Conservation (phyloP, 2,113 vertebrate genomes). For the Progne subis region DNA sequence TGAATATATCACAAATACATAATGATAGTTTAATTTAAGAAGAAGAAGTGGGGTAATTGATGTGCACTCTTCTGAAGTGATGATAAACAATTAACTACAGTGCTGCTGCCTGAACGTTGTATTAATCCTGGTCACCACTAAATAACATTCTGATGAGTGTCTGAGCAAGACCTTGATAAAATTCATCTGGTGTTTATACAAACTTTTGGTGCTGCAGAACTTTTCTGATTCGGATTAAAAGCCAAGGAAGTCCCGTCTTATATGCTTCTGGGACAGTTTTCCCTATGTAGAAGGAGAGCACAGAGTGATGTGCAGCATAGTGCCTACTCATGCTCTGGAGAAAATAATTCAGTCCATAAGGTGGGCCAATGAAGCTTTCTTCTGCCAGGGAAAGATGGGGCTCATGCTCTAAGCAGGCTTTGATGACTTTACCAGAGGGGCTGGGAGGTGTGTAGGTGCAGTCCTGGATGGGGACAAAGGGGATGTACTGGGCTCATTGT, state of each 20-base stretch:
- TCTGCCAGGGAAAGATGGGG: not conserved
- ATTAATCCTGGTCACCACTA: not conserved
- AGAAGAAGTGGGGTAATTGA: not conserved
- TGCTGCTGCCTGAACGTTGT: not conserved
- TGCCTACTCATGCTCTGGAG: not conserved
- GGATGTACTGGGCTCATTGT: not conserved
- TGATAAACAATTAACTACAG: not conserved
- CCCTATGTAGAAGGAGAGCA: not conserved
- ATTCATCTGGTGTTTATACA: not conserved
- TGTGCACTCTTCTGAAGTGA: not conserved
- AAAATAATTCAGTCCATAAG: not conserved
- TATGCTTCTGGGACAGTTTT: not conserved
- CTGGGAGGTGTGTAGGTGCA: not conserved
- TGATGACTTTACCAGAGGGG: not conserved
- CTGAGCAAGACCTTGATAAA: not conserved
- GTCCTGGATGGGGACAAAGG: not conserved
- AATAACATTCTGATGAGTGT: not conserved
- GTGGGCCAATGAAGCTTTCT: not conserved
- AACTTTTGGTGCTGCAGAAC: fast-evolving
- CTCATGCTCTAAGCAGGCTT: not conserved
- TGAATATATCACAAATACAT: not conserved
- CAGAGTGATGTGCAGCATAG: not conserved
- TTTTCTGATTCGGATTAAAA: not conserved
- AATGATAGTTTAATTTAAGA: not conserved
- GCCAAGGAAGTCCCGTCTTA: not conserved